phyloP scores from a whole-genome alignment of 23 tunicate genomes.

The Trididemnum miniatum region DNA sequence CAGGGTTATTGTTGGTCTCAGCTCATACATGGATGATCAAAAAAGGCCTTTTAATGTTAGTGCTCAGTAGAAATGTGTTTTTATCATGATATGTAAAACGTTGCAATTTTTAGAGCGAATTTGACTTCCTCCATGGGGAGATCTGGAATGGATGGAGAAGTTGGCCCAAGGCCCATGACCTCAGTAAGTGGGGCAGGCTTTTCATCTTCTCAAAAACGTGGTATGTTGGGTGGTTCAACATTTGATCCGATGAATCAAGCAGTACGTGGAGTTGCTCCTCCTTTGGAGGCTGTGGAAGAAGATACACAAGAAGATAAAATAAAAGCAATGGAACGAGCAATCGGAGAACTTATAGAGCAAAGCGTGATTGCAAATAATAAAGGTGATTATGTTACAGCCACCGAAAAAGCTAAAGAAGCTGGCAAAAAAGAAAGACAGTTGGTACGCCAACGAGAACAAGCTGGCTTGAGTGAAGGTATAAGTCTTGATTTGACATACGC shows the following conservation, averaged over 20 bases:
- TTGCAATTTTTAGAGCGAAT: slow-evolving; percentile 39
- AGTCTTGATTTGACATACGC: slow-evolving; percentile 90
- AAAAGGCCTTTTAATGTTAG: too few species aligned
- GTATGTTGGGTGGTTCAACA: slow-evolving; percentile 41
- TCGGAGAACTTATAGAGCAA: slow-evolving; percentile 72
- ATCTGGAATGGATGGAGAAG: slow-evolving; percentile 36
- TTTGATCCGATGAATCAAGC: slow-evolving; percentile 90
- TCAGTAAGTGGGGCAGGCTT: slow-evolving; percentile 93
- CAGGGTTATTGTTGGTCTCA: too few species aligned
- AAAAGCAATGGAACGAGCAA: slow-evolving; percentile 73
- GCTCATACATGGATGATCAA: too few species aligned
- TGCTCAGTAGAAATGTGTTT: too few species aligned
- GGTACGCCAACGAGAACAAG: slow-evolving; percentile 82
- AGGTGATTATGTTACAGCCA: slow-evolving; percentile 60
- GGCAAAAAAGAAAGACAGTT: slow-evolving; percentile 91
- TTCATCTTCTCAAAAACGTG: slow-evolving; percentile 50
- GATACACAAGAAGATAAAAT: slow-evolving; percentile 73
- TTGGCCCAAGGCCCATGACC: slow-evolving; percentile 84
- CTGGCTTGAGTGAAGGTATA: slow-evolving; percentile 88
- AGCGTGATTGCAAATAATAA: slow-evolving; percentile 73
- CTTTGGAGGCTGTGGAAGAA: slow-evolving; percentile 61
- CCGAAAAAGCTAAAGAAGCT: slow-evolving; percentile 91
- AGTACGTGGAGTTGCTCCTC: slow-evolving; percentile 39
- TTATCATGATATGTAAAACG: too few species aligned
- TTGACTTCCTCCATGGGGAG: slow-evolving; percentile 59